Conservation (phyloP, 2,113 vertebrate species). For the Gracilinanus agilis region DNA sequence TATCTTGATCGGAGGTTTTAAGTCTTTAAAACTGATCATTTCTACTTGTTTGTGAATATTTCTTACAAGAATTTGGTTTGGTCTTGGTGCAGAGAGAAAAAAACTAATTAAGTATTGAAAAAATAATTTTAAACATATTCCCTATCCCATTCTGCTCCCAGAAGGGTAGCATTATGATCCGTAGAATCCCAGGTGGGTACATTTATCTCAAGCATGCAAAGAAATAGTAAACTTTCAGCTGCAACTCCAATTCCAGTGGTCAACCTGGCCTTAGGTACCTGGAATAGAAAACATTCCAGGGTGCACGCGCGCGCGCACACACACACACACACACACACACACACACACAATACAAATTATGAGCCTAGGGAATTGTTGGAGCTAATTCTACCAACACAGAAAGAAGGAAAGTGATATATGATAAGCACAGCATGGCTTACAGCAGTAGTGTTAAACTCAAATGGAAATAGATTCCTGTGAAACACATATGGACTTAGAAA, state of each 20-base stretch:
- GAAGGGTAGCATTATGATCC: neutral
- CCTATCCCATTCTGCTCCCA: neutral
- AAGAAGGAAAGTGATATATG: neutral
- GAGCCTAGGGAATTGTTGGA: neutral
- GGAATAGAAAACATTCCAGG: neutral
- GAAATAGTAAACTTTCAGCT: neutral
- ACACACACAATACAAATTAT: neutral
- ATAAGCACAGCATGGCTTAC: neutral
- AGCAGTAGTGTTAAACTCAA: neutral
- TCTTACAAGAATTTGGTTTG: neutral
- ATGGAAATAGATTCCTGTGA: neutral
- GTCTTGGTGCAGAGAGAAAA: neutral
- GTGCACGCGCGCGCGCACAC: neutral
- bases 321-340: neutral
- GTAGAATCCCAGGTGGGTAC: neutral
- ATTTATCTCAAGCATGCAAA: neutral
- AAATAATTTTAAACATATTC: neutral
- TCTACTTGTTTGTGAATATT: neutral
- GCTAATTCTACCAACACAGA: neutral
- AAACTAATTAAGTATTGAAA: neutral
- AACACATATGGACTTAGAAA: neutral
- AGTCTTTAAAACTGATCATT: neutral
- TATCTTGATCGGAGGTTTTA: neutral
- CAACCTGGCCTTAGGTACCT: neutral
- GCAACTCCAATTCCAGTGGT: neutral